A percentile compares a stretch with the other conserved stretches of the same genome.
Conservation (phyloP, 2,888 invertebrate genomes). For the Idaea aversata region DNA sequence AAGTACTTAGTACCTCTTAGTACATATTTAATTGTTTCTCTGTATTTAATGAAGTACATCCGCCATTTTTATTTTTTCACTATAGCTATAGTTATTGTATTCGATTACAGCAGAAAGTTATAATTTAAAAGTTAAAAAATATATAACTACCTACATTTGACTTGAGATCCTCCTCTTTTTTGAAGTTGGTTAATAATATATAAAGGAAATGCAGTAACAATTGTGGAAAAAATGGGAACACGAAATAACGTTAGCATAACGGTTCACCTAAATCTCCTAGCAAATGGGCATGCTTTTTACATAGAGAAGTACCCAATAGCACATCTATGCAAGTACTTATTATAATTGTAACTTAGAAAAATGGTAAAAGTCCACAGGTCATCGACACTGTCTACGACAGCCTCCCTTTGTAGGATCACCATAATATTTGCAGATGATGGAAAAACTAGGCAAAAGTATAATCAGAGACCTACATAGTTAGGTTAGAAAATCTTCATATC, state of each 20-base stretch:
- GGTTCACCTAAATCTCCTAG: neutral
- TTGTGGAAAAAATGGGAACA: slow-evolving; percentile 1
- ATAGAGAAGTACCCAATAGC: neutral
- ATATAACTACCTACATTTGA: too few species aligned
- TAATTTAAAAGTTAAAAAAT: too few species aligned
- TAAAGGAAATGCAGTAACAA: slow-evolving; percentile 2
- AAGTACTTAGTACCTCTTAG: too few species aligned
- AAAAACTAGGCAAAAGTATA: slow-evolving; percentile 1
- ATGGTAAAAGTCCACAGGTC: slow-evolving; percentile 39
- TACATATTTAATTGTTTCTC: too few species aligned
- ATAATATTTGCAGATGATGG: slow-evolving; percentile 3
- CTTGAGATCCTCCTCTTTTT: too few species aligned
- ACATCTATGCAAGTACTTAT: neutral
- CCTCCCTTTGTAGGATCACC: slow-evolving; percentile 23
- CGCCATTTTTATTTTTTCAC: too few species aligned
- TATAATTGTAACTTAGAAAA: slow-evolving; percentile 20
- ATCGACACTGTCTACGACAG: slow-evolving; percentile 35
- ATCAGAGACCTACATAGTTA: too few species aligned
- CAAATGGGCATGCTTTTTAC: neutral
- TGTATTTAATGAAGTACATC: too few species aligned
- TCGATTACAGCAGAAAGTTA: too few species aligned
- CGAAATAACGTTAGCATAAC: neutral
- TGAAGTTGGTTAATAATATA: slow-evolving; percentile 21
- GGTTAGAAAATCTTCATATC: too few species aligned
- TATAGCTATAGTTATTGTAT: too few species aligned